Conservation (phyloP, 2,113 vertebrate genomes). For the Piprites chloris region DNA sequence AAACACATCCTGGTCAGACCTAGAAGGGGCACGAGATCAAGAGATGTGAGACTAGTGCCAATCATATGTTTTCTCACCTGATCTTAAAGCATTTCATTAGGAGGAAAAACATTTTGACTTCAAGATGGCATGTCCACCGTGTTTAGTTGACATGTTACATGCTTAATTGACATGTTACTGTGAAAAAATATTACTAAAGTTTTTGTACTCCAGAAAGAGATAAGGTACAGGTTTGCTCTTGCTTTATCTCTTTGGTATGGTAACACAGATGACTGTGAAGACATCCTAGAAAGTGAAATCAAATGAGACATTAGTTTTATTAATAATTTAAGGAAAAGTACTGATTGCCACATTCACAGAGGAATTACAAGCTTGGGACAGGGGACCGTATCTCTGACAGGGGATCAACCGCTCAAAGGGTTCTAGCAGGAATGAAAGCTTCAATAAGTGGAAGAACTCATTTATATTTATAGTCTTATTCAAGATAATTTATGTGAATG, state of each 20-base stretch:
- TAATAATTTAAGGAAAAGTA: background rate
- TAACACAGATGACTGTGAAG: background rate
- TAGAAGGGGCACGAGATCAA: background rate
- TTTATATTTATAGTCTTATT: background rate
- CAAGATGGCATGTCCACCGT: background rate
- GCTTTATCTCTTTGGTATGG: background rate
- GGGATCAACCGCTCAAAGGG: background rate
- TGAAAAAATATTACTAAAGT: background rate
- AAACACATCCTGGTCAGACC: background rate
- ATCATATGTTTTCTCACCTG: background rate
- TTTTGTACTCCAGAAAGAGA: background rate
- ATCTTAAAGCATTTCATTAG: background rate
- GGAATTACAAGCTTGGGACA: background rate
- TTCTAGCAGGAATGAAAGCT: background rate
- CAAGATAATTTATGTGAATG: background rate
- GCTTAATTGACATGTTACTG: background rate
- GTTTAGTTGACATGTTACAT: background rate
- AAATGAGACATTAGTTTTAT: background rate
- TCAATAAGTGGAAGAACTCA: background rate
- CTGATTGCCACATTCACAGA: background rate
- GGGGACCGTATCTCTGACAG: background rate
- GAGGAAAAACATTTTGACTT: background rate
- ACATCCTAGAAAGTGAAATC: background rate
- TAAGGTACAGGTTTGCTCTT: background rate
- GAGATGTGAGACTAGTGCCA: background rate